Conservation (phyloP, 2,113 vertebrate species). For the Heterotis niloticus region DNA sequence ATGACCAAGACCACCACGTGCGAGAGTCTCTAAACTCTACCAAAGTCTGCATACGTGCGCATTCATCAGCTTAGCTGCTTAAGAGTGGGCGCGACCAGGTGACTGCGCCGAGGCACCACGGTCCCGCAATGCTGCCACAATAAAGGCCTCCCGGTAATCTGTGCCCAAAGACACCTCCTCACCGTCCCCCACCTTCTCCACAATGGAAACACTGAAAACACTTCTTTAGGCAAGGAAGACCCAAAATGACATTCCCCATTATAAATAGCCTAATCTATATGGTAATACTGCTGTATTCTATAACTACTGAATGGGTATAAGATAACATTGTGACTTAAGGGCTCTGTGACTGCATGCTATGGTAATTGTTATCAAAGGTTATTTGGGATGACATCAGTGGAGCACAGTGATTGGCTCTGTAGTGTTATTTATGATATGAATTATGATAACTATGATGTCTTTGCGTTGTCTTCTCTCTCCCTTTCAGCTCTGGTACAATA, state of each 20-base stretch:
- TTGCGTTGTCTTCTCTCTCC: constrained; percentile 69
- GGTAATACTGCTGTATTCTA: constrained; percentile 99
- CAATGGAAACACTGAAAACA: constrained; percentile 71
- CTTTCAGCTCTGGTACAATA: constrained; percentile 82
- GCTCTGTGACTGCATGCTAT: constrained; percentile 90
- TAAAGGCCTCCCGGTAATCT: constrained; percentile 61
- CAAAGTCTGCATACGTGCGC: constrained; percentile 23
- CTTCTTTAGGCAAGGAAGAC: constrained; percentile 73
- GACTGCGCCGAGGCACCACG: constrained; percentile 35
- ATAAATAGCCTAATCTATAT: constrained; percentile 99
- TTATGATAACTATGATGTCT: constrained; percentile 99
- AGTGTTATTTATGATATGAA: constrained; percentile 99
- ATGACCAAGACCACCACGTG: neutral
- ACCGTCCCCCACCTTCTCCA: constrained; percentile 56
- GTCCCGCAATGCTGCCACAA: constrained; percentile 47
- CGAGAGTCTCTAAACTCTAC: constrained; percentile 69
- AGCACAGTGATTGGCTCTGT: constrained; percentile 81
- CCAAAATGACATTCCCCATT: constrained; percentile 93
- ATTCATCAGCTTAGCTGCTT: constrained; percentile 62
- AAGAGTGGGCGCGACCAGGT: constrained; percentile 50
- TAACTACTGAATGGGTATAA: constrained; percentile 88
- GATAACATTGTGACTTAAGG: constrained; percentile 98
- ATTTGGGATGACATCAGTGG: constrained; percentile 88
- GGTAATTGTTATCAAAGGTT: constrained; percentile 88
- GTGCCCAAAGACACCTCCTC: constrained; percentile 63